Evolutionary conservation across 2,797 vertebrate species (phyloP).

Genomic region (Octomys mimax): DNA sequence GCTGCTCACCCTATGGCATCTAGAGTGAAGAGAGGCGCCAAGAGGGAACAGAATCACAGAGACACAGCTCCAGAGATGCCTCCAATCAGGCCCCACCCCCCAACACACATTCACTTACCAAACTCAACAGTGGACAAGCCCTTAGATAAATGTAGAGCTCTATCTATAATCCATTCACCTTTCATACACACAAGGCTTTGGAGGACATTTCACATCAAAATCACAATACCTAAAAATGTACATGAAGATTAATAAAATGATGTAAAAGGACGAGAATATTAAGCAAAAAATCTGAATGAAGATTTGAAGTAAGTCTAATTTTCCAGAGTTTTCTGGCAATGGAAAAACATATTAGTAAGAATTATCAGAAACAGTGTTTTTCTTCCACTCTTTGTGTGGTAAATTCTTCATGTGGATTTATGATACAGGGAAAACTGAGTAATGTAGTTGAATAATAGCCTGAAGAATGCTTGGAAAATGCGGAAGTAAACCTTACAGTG

Average conservation of each 20-base stretch:
- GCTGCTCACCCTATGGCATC: neutral
- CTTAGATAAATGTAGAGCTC: neutral
- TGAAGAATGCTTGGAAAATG: neutral
- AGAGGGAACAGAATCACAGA: neutral
- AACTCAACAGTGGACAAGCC: neutral
- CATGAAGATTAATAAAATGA: constrained; percentile 7
- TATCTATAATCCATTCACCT: neutral
- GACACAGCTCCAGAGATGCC: neutral
- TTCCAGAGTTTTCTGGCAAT: neutral
- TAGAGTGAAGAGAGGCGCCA: neutral
- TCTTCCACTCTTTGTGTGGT: constrained; percentile 25
- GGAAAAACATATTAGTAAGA: neutral
- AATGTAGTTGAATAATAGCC: neutral
- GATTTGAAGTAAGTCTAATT: neutral
- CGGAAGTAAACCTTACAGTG: constrained; percentile 5
- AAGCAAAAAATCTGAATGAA: neutral
- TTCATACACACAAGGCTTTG: neutral
- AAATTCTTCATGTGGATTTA: neutral
- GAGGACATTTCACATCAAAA: neutral
- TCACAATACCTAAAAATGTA: neutral
- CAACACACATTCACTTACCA: neutral
- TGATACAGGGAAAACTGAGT: constrained; percentile 7
- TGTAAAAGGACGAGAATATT: constrained; percentile 20
- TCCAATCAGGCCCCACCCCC: neutral
- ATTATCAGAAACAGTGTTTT: constrained; percentile 8